Base-by-base conservation (phyloP, 2,888 invertebrate species). In the Nephrocerus scutellatus region DNA sequence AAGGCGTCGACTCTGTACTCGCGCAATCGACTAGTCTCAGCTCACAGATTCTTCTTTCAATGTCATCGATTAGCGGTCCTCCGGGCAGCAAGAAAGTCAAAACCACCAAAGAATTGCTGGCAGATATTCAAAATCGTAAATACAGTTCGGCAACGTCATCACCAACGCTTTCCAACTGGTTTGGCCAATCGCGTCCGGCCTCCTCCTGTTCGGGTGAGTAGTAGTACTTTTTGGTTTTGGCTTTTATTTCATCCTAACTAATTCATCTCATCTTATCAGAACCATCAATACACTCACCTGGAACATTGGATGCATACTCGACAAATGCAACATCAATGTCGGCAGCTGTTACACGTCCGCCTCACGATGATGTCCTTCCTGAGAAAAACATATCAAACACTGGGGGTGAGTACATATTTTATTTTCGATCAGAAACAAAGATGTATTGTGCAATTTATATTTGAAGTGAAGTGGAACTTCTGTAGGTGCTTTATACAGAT, bases 51-150 rank as follows among this genome's bases (percentile, higher is more conserved):
- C 55, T 56, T 5, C n/a, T n/a, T n/a, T n/a, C n/a, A 8, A 39
- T 47, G 28, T 42, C 43, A 10, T 39, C 58, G 5, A 47, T 62
- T 19, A 59, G 62, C 14, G 47, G 55, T 8, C 42, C 49, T 8
- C 44, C 50, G 7, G 53, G 57, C 9, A 57, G 55, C 2, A 68
- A 68, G 44, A 68, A 68, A 43, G 66, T 68, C 0, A 68, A 68
- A 53, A 68, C 68, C 0, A 68, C 68, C 7, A 66, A 63, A 34
- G 68, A 68, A 44, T 49, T 68, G 3, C 59, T 62, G 19, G 64
- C 66, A n/a, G 68, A 68, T 48, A 61, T 68, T 39, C 66, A 68
- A 49, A 66, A 57, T 44, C 52, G 65, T 6, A 66, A 66, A 41
- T 43, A 56, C 1, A 52, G 51, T 20, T 19, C 43, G 3, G 43